Evolutionary conservation across 2,113 vertebrate species (phyloP), one percentile per base, ranked within the genome.

Genomic region (Pseudonaja textilis): DNA sequence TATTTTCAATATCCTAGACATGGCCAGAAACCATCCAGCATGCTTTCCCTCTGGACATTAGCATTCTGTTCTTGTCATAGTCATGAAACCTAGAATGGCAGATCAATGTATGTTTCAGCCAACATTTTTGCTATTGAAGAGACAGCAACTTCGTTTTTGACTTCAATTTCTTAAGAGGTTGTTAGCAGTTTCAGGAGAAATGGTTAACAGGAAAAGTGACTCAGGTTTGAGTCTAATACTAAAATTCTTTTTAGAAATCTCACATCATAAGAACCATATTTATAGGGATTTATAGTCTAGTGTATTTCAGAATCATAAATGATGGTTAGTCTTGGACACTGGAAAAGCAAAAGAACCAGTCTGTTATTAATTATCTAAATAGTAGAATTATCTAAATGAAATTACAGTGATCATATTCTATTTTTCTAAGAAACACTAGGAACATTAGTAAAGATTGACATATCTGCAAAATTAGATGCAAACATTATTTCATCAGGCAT

Each of bases 101-200:
- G 5, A 5, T 81, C n/a, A n/a, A 25, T 3, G 0, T 52, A 92
- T 90, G 61, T 94, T 85, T 93, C 61, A 92, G 52, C 64, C 26
- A 52, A 4, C 4, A n/a, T 90, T 94, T 95, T 20, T 23, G 3
- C 34, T n/a, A 6, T 69, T 94, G 18, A 47, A n/a, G 25, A 52
- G n/a, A 85, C 93, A 94, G 14, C 57, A 85, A 20, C 2, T 29
- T 29, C 14, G 22, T 88, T 0, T 0, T 91, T 64, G 81, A 93
- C 0, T 0, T 52, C 85, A 88, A 55, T 90, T 25, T 54, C 0
- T 0, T 85, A 90, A 86, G 25, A 91, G 93, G 52, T 74, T 1
- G 0, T 87, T 93, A 88, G 42, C 34, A 12, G 42, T 91, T 45
- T 85, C 69, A 93, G 52, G 34, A 92, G 26, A 59, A 90, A 94